phyloP scores from a whole-genome alignment of 2,797 vertebrate species.

The Aphelocoma californica region DNA sequence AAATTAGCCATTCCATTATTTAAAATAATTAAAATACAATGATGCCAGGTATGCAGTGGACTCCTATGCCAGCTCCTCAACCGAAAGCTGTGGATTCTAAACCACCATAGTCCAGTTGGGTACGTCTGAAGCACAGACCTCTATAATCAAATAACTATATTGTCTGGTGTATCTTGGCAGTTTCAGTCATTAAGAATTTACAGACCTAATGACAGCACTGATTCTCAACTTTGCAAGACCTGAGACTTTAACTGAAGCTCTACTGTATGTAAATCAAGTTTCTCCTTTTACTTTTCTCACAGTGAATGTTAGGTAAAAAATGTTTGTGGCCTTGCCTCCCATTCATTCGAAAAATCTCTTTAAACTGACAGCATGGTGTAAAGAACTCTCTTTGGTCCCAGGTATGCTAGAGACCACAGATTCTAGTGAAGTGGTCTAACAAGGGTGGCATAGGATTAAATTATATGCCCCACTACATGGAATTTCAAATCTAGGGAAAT shows the following conservation, averaged over 20 bases:
- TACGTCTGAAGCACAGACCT: not conserved
- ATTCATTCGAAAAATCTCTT: not conserved
- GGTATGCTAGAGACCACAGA: not conserved
- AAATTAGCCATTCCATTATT: not conserved
- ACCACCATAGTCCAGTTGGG: not conserved
- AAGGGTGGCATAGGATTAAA: not conserved
- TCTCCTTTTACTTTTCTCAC: not conserved
- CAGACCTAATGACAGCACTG: not conserved
- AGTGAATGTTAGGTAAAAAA: not conserved
- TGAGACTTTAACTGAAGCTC: not conserved
- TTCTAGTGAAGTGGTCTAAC: not conserved
- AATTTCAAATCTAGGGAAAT: not conserved
- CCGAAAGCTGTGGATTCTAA: not conserved
- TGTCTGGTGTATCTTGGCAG: not conserved
- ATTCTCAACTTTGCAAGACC: not conserved
- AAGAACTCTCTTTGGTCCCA: not conserved
- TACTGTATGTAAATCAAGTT: not conserved
- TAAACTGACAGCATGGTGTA: rapidly evolving
- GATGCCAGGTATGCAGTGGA: not conserved
- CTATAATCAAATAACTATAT: not conserved
- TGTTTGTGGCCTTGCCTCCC: not conserved
- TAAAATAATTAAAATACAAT: not conserved
- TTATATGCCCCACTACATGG: not conserved
- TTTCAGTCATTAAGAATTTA: not conserved
- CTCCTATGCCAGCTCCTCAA: not conserved